Base-by-base conservation (phyloP, 2,113 vertebrate species). In the Lagenorhynchus albirostris region DNA sequence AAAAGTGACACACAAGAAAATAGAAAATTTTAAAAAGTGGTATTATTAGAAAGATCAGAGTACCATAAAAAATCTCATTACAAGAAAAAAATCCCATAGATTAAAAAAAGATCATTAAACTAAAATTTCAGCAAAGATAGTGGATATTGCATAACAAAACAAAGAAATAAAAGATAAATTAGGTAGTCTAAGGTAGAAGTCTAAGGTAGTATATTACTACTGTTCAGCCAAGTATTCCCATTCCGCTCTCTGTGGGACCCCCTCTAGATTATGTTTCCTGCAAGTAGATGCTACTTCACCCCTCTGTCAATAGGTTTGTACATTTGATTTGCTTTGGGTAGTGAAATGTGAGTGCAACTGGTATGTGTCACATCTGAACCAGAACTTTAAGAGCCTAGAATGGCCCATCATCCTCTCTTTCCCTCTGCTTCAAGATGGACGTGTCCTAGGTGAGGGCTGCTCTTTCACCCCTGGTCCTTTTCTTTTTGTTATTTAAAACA, bases 161-260 rank as follows among this genome's bases (percentile, higher is more conserved):
- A 58, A 71, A 36, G 26, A 86, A 41, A 55, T 4, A 79, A 41
- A 36, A 21, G 1, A n/a, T 25, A 33, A 53, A 77, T 18, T 8
- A 18, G 29, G 70, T 65, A 71, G 29, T 14, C n/a, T n/a, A n/a
- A n/a, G n/a, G n/a, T 23, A 12, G 14, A 38, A 13, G 10, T 73
- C 47, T 79, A 31, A 58, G 29, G 3, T 76, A 26, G 81, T 60
- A 3, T 31, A 25, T 53, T 47, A 62, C 44, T 70, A 55, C 29
- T 71, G 1, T 71, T 55, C 33, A 60, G 18, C 8, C 33, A 70
- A 85, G 31, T 14, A 29, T 25, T 47, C 20, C 12, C 36, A 33
- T 71, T 67, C 25, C 33, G 4, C 44, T 33, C 12, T 53, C 0
- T 41, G 3, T 73, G 26, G n/a, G 5, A 13, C 4, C 1, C 4